Evolutionary conservation across 2,888 invertebrate genomes (phyloP).

Genomic region (Himalopsyche anomala): DNA sequence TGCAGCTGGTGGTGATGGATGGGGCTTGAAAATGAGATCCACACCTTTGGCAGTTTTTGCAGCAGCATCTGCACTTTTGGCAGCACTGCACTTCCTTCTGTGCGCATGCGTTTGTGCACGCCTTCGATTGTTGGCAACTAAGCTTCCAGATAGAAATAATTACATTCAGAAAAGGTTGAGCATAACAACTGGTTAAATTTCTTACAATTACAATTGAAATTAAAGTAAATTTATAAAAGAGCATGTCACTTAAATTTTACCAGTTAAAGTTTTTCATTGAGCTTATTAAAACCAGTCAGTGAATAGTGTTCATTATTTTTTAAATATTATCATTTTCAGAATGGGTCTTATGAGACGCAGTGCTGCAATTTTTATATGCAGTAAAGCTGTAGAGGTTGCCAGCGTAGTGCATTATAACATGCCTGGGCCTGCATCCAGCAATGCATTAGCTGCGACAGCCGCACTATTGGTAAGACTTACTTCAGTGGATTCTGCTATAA

Average conservation of each 20-base stretch:
- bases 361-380: conserved; percentile 78
- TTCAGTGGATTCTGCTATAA: background rate
- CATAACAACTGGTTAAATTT: background rate
- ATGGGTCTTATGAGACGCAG: conserved; percentile 80
- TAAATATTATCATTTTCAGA: conserved; percentile 70
- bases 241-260: background rate
- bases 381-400: conserved; percentile 78
- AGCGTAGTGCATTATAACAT: conserved; percentile 82
- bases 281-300: too few relatives aligned
- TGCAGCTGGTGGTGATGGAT: conserved; percentile 81
- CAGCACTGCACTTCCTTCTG: conserved; percentile 82
- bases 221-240: background rate
- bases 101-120: conserved; percentile 82
- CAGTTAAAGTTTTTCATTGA: too few relatives aligned
- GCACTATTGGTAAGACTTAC: conserved; percentile 75
- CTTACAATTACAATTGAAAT: background rate
- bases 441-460: conserved; percentile 78
- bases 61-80: conserved; percentile 82
- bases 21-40: conserved; percentile 80
- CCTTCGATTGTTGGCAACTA: conserved; percentile 78
- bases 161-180: conserved; percentile 77
- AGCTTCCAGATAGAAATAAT: conserved; percentile 79
- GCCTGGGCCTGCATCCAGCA: conserved; percentile 77
- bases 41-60: conserved; percentile 81
- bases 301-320: background rate